These are phyloP conservation scores for Peribatodes rhomboidaria DNA, from an alignment of 2,888 invertebrate species.

Conservation along the genomic window DNA sequence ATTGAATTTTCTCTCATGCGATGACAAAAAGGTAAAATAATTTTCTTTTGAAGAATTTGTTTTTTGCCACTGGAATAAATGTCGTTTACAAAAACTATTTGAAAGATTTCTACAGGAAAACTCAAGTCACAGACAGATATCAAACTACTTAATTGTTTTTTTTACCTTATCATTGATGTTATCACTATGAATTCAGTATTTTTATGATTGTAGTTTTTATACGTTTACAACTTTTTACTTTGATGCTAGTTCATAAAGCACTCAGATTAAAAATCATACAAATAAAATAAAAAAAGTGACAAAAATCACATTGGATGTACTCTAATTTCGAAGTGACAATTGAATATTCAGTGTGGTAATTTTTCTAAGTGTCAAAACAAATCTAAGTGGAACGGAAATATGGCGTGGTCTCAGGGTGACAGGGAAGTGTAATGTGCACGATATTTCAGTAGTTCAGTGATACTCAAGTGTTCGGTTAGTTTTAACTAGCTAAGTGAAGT, in stretches of 20 bases:
- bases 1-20: no score
- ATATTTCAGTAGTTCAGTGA: conserved; percentile 5
- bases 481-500: no score
- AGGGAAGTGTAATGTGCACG: background rate
- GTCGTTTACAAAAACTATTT: no score
- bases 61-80: no score
- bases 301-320: no score
- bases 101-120: no score
- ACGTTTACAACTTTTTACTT: conserved; percentile 5
- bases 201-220: conserved; percentile 1
- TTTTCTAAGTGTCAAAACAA: background rate
- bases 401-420: background rate
- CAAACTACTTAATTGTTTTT: background rate
- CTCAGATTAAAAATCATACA: background rate
- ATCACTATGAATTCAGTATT: background rate
- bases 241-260: background rate
- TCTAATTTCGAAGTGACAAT: background rate
- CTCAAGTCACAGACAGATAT: background rate
- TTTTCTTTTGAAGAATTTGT: no score
- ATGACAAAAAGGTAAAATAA: no score
- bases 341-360: background rate
- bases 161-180: background rate
- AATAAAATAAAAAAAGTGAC: background rate
- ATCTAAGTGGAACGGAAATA: background rate
- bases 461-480: no score